Conservation (phyloP, 1,140 invertebrate genomes). For the Homalodisca vitripennis region DNA sequence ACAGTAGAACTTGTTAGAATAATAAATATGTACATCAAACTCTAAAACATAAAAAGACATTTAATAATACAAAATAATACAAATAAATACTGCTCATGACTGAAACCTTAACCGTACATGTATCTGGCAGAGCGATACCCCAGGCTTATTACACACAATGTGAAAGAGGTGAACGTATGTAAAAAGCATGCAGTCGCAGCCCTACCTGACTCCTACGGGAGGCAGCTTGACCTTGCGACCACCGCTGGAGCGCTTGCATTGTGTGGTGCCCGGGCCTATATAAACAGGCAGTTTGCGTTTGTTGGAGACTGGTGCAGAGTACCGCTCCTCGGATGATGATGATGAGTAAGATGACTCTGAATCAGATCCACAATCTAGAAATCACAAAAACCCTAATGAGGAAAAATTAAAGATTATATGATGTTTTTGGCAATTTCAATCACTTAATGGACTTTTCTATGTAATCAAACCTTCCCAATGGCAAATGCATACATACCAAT, state of each 20-base stretch:
- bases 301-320: background rate
- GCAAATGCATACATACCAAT: background rate
- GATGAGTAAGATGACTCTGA: conserved; percentile 9
- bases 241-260: background rate
- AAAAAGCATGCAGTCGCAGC: conserved; percentile 4
- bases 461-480: background rate
- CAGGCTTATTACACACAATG: too few relatives aligned
- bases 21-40: too few relatives aligned
- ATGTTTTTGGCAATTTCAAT: background rate
- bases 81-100: too few relatives aligned
- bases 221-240: background rate
- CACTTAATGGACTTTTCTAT: background rate
- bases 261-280: background rate
- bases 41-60: too few relatives aligned
- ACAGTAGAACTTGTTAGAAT: too few relatives aligned
- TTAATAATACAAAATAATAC: too few relatives aligned
- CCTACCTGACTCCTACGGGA: conserved; percentile 6
- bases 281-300: background rate
- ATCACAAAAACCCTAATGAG: background rate
- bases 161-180: too few relatives aligned
- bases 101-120: too few relatives aligned
- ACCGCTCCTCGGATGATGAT: background rate
- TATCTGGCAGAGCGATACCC: too few relatives aligned
- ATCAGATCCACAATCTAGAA: background rate
- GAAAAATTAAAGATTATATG: background rate